Conservation (phyloP, 2,797 vertebrate species). For the Rhinatrema bivittatum region DNA sequence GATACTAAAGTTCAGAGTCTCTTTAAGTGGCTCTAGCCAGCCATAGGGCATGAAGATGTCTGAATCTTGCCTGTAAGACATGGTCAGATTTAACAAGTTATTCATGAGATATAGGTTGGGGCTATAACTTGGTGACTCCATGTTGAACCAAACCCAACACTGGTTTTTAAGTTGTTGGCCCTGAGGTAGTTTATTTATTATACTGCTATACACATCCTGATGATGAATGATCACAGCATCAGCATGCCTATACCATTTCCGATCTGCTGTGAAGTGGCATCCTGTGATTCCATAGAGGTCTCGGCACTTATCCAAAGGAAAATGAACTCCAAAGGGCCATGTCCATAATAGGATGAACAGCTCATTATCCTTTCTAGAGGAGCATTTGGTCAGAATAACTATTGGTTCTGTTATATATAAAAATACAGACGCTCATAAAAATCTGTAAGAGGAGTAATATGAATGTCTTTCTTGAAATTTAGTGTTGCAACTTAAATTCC, state of each 20-base stretch:
- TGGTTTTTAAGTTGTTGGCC: background rate
- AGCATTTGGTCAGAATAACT: too few relatives aligned
- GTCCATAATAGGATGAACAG: background rate
- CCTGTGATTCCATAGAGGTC: background rate
- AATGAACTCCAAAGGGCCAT: background rate
- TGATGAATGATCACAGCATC: background rate
- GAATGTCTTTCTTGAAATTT: too few relatives aligned
- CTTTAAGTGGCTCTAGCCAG: background rate
- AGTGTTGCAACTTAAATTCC: too few relatives aligned
- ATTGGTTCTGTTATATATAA: too few relatives aligned
- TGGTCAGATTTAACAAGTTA: conserved; percentile 1
- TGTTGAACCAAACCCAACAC: background rate
- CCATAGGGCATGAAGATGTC: conserved; percentile 6
- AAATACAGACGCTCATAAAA: too few relatives aligned
- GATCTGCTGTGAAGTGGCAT: background rate
- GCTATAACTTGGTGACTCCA: background rate
- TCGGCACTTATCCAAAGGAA: background rate
- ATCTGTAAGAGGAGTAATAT: too few relatives aligned
- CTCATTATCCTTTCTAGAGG: background rate
- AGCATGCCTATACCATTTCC: background rate
- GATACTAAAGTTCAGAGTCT: too few relatives aligned
- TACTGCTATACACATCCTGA: too few relatives aligned
- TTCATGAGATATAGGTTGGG: background rate
- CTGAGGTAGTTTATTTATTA: background rate
- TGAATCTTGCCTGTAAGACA: conserved; percentile 3